These are phyloP conservation scores for Hoplostethus atlanticus DNA, from an alignment of 2,797 vertebrate genomes.

Conservation along the genomic window DNA sequence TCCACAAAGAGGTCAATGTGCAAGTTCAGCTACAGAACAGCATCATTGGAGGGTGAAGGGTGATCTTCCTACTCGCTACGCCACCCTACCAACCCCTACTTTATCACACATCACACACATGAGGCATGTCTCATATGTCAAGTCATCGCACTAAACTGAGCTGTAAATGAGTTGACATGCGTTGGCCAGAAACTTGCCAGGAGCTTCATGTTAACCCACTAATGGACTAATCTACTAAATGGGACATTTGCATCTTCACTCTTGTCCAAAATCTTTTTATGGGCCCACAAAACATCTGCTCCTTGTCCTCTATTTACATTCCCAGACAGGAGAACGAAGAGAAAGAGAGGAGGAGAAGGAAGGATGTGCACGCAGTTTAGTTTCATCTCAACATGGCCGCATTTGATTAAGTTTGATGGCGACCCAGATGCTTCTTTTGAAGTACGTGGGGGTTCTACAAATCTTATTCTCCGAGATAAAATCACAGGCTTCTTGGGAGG, in stretches of 20 bases:
- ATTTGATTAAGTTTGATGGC: conserved; percentile 36
- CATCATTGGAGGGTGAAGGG: too few species aligned
- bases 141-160: conserved; percentile 1
- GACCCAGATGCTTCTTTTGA: conserved; percentile 50
- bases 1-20: too few species aligned
- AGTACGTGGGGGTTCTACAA: conserved; percentile 23
- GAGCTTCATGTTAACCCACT: conserved; percentile 42
- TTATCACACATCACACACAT: too few species aligned
- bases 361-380: background rate
- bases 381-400: conserved; percentile 21
- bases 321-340: conserved; percentile 40
- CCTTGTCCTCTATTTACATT: conserved; percentile 64
- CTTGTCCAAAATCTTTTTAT: conserved; percentile 57
- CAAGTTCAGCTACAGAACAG: too few species aligned
- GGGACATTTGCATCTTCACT: conserved; percentile 50
- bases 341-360: conserved; percentile 7
- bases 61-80: too few species aligned
- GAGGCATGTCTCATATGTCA: background rate
- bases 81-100: too few species aligned
- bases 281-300: conserved; percentile 51
- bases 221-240: conserved; percentile 50
- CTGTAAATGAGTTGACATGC: background rate
- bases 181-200: conserved; percentile 11
- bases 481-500: background rate
- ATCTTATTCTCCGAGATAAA: conserved; percentile 22